Evolutionary conservation across 2,888 invertebrate species (phyloP).

Genomic region (Nemapogon koenigi): DNA sequence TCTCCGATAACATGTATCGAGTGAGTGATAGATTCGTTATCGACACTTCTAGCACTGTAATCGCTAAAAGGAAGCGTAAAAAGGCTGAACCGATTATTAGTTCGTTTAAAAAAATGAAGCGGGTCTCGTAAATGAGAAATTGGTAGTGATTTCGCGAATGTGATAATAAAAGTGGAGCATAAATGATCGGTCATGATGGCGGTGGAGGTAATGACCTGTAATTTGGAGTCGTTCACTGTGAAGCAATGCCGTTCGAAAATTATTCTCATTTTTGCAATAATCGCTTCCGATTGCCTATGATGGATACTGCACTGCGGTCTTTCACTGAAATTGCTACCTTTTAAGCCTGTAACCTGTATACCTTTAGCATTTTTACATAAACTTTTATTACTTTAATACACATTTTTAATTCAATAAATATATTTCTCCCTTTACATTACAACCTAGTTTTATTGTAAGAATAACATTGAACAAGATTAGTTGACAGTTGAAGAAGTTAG

Average conservation of each 20-base stretch:
- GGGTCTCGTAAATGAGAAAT: background rate
- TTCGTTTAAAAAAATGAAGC: slow-evolving; percentile 9
- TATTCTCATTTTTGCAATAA: slow-evolving; percentile 54
- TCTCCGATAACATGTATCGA: slow-evolving; percentile 41
- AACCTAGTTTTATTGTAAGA: no score
- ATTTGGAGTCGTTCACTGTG: slow-evolving; percentile 48
- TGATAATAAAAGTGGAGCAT: background rate
- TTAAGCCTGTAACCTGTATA: no score
- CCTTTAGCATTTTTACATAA: no score
- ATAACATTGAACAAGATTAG: no score
- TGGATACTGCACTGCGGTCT: no score
- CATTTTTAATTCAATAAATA: no score
- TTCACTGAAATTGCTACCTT: no score
- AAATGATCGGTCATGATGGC: slow-evolving; percentile 35
- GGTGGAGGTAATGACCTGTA: slow-evolving; percentile 45
- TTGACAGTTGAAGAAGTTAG: no score
- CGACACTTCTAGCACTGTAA: slow-evolving; percentile 24
- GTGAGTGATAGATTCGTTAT: slow-evolving; percentile 41
- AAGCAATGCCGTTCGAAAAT: slow-evolving; percentile 47
- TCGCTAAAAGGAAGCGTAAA: slow-evolving; percentile 34
- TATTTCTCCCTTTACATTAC: no score
- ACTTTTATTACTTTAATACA: no score
- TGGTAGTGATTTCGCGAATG: background rate
- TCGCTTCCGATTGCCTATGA: slow-evolving; percentile 57
- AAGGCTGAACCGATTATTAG: slow-evolving; percentile 29